A percentile compares a stretch with the other conserved stretches of the same genome.
phyloP scores from a whole-genome alignment of 2,888 invertebrate species.

The Artemia sinica region DNA sequence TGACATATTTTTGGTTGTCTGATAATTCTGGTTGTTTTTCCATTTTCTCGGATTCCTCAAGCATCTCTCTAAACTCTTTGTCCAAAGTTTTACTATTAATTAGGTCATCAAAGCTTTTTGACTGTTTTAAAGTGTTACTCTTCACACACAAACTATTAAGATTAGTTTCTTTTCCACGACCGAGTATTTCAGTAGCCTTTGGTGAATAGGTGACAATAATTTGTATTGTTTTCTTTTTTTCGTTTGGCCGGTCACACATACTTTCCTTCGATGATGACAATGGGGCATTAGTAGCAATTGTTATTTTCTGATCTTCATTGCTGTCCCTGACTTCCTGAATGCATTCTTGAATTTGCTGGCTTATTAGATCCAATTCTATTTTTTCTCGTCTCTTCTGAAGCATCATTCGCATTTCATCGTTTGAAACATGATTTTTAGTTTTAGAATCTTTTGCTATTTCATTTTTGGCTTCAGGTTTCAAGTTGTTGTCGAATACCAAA shows the following conservation, averaged over 20 bases:
- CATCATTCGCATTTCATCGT: background rate
- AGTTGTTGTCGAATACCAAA: background rate
- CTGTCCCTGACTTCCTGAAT: background rate
- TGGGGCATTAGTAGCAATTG: background rate
- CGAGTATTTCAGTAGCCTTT: conserved; percentile 14
- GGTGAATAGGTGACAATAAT: conserved; percentile 18
- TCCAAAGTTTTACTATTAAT: conserved; percentile 4
- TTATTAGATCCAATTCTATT: background rate
- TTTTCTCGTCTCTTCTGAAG: conserved; percentile 10
- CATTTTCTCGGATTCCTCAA: background rate
- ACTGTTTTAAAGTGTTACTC: background rate
- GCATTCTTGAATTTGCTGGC: conserved; percentile 7
- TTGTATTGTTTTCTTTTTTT: conserved; percentile 16
- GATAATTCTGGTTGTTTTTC: background rate
- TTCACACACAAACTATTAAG: background rate
- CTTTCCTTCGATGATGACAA: conserved; percentile 7
- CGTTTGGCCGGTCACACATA: background rate
- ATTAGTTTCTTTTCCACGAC: background rate
- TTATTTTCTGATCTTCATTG: conserved; percentile 6
- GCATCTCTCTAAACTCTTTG: conserved; percentile 3
- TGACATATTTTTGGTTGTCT: no score
- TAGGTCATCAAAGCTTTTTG: conserved; percentile 1
- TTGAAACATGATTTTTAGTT: background rate
- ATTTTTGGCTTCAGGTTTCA: background rate
- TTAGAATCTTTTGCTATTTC: background rate